Base-by-base conservation (phyloP, 2,113 vertebrate species). In the Hucho hucho region DNA sequence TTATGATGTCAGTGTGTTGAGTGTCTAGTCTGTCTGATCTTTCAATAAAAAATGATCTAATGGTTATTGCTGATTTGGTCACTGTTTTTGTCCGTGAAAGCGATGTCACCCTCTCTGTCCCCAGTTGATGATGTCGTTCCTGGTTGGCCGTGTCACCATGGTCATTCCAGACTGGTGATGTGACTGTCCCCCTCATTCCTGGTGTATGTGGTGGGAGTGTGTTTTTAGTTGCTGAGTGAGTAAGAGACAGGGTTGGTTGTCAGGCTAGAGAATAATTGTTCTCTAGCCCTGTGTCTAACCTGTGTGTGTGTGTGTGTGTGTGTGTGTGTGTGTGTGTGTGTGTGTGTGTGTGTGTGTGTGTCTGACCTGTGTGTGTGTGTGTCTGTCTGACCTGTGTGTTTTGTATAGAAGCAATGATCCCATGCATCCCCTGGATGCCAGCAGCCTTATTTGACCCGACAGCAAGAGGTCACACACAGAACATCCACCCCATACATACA, bases 401-500 rank as follows among this genome's bases (percentile, higher is more conserved):
- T 90, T 88, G 87, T 89, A 89, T 92, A 92, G 91, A 83, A 81
- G 84, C 82, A 78, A 78, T 85, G 84, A 89, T 89, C 86, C 61
- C 56, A 61, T 25, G 87, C 90, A 89, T 91, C 82, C 85, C 86
- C 80, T 83, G 84, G 73, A 89, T 92, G 88, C 88, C 87, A 80
- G 67, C 87, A 87, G 86, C 89, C 91, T 90, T 92, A 92, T 92
- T 90, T 92, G 89, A 86, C 84, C 86, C 76, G 82, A 77, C 75
- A 24, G 74, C 79, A 72, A 49, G 75, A 65, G 76, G 76, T 73
- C 32, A 13, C 69, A 71, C 46, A 29, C 74, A 83, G 32, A 1
- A 22, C 56, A 72, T 14, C 37, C 18, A 72, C 56, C 3, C 47
- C 26, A 29, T 16, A 65, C 64, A 29, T 26, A 65, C 63, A 64